Conservation (phyloP, 92 coral and sea anemone species). For the Actinernus sp. region DNA sequence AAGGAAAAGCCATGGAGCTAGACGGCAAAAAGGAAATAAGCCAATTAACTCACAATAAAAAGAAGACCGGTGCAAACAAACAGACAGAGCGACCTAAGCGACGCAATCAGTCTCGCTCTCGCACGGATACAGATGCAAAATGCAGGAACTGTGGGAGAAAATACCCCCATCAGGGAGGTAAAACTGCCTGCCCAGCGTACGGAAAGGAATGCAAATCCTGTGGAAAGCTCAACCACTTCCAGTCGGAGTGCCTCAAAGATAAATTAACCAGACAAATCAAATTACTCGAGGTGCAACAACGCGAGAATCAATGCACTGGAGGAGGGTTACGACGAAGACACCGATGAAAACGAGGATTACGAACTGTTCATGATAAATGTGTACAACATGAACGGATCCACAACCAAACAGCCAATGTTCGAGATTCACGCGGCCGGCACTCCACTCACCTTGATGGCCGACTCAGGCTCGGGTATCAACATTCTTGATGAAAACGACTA, state of each 20-base stretch:
- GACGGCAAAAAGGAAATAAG: neutral
- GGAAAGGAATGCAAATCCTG: slow-evolving; percentile 29
- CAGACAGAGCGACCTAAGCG: too few species aligned
- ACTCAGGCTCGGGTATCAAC: slow-evolving; percentile 60
- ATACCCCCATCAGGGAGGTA: slow-evolving; percentile 61
- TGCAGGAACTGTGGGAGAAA: slow-evolving; percentile 54
- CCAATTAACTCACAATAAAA: neutral
- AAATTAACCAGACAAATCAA: neutral
- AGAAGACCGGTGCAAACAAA: neutral
- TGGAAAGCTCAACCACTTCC: slow-evolving; percentile 49
- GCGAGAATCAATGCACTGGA: neutral
- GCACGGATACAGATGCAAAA: neutral
- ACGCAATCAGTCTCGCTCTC: neutral
- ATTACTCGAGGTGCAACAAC: neutral
- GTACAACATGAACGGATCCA: neutral
- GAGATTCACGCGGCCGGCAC: slow-evolving; percentile 7
- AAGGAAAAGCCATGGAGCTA: slow-evolving; percentile 51
- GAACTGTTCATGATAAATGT: too few species aligned
- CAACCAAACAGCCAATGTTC: slow-evolving; percentile 13
- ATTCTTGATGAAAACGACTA: slow-evolving; percentile 44
- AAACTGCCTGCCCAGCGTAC: slow-evolving; percentile 48
- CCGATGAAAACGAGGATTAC: slow-evolving; percentile 25
- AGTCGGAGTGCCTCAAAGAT: slow-evolving; percentile 12
- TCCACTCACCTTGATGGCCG: slow-evolving; percentile 39
- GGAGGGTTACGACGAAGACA: slow-evolving; percentile 8